Conservation (phyloP, 2,797 vertebrate species). For the Pogoniulus pusillus region DNA sequence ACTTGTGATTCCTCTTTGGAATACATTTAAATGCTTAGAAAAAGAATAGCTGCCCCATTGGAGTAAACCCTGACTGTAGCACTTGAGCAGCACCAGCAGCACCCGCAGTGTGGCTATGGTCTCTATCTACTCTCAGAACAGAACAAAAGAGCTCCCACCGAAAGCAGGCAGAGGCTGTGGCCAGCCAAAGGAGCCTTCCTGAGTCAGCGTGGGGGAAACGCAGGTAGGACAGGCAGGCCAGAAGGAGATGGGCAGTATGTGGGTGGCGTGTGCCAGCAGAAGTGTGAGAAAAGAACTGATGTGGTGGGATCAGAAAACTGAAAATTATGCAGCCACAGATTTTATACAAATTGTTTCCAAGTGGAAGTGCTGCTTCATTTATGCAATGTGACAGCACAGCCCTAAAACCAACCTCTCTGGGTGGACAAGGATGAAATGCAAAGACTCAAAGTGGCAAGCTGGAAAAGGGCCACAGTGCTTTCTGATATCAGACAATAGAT, state of each 20-base stretch:
- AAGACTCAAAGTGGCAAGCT: background rate
- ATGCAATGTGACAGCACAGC: background rate
- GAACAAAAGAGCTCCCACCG: background rate
- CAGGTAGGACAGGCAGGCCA: background rate
- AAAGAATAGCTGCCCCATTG: background rate
- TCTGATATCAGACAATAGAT: background rate
- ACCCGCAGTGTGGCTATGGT: background rate
- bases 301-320: background rate
- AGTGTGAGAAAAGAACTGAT: background rate
- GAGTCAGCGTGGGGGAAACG: background rate
- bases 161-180: background rate
- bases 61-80: background rate
- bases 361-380: background rate
- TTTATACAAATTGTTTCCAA: background rate
- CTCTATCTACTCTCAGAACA: background rate
- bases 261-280: constrained; percentile 2
- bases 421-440: background rate
- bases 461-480: background rate
- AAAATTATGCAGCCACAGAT: constrained; percentile 12
- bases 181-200: background rate
- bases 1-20: background rate
- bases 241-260: background rate
- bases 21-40: background rate
- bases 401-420: background rate
- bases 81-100: background rate